phyloP scores from a whole-genome alignment of 1,140 invertebrate genomes.

The Euura lappo region DNA sequence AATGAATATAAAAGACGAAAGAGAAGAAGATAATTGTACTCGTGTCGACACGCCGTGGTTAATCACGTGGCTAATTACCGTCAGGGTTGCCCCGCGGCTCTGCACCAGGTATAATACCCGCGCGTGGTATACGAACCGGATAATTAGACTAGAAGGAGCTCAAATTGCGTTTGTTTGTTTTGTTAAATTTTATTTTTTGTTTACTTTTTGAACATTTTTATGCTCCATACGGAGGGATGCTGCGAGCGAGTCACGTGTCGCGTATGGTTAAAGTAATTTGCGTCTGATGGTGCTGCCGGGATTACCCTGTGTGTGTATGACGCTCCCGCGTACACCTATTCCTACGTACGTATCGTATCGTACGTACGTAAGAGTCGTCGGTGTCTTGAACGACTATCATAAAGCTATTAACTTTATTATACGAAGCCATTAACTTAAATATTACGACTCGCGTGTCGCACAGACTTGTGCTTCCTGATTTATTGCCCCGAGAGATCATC shows the following conservation, averaged over 20 bases:
- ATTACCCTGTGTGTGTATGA: not conserved
- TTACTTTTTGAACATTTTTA: too few species aligned
- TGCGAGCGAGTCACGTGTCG: not conserved
- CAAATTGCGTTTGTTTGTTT: too few species aligned
- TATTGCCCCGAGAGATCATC: conserved; percentile 39
- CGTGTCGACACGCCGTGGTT: too few species aligned
- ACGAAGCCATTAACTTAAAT: conserved; percentile 58
- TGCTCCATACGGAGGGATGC: not conserved
- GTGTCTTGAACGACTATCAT: conserved; percentile 54
- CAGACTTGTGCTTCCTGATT: conserved; percentile 45
- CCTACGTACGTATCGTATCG: not conserved
- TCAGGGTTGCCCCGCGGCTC: too few species aligned
- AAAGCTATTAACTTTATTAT: conserved; percentile 61
- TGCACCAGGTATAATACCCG: too few species aligned
- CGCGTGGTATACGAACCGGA: too few species aligned
- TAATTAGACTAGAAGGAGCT: too few species aligned
- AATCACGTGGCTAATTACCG: too few species aligned
- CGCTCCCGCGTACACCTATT: not conserved
- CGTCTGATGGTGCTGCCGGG: not conserved
- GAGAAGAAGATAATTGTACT: too few species aligned
- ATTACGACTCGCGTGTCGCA: conserved; percentile 58
- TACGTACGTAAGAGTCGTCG: not conserved
- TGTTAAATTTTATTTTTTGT: too few species aligned
- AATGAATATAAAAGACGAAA: too few species aligned
- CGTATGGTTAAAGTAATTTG: not conserved